Evolutionary conservation across 2,797 vertebrate species (phyloP).

Genomic region (Acanthurus tractus): DNA sequence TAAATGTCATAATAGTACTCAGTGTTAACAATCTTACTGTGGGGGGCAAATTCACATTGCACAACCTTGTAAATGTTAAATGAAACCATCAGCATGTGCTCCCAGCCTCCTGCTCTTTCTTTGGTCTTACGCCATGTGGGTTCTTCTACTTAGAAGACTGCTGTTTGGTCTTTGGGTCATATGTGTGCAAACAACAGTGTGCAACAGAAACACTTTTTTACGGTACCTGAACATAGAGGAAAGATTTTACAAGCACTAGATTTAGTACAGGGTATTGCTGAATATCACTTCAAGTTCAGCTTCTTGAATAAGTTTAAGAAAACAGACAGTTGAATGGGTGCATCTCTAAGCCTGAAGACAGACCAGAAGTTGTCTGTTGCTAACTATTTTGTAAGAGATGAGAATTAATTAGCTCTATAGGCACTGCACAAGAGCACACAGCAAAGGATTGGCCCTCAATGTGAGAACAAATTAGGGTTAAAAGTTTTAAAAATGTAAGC

Average conservation of each 20-base stretch:
- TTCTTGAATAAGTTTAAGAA: conserved; percentile 18
- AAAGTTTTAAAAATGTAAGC: conserved; percentile 14
- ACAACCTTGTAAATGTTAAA: no score
- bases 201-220: no score
- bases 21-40: no score
- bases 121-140: no score
- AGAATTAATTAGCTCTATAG: not conserved
- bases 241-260: not conserved
- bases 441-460: not conserved
- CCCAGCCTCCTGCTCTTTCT: no score
- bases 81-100: no score
- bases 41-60: no score
- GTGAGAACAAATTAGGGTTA: conserved; percentile 20
- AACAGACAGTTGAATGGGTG: not conserved
- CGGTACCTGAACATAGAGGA: not conserved
- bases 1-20: no score
- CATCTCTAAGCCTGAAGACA: not conserved
- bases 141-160: no score
- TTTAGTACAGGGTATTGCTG: not conserved
- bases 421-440: not conserved
- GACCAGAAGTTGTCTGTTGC: conserved; percentile 2
- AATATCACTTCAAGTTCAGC: not conserved
- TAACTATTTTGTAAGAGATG: conserved; percentile 11
- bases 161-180: no score
- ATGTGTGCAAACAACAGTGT: no score